Conservation (phyloP, 2,888 invertebrate genomes). For the Athetis lepigone region DNA sequence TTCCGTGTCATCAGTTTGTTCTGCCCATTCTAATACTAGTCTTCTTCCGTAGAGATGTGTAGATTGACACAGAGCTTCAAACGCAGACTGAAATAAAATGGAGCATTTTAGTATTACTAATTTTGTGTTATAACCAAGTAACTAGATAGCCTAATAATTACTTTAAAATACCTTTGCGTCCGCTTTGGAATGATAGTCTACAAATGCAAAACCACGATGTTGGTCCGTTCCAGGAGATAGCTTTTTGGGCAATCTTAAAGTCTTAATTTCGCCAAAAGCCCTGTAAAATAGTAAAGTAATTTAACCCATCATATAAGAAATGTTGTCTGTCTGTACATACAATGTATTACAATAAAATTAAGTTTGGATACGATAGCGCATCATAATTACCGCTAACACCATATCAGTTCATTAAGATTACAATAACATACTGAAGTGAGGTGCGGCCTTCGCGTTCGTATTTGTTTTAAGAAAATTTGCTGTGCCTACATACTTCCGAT, state of each 20-base stretch:
- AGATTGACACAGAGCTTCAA: constrained; percentile 97
- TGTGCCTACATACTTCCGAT: too few relatives aligned
- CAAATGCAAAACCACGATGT: constrained; percentile 99
- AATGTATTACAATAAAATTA: constrained; percentile 50
- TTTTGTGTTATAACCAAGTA: background rate
- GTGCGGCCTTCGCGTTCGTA: constrained; percentile 15
- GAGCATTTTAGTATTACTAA: background rate
- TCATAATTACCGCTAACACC: constrained; percentile 52
- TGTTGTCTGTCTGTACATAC: too few relatives aligned
- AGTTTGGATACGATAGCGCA: constrained; percentile 49
- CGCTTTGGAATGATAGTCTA: constrained; percentile 96
- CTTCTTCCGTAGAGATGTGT: constrained; percentile 99
- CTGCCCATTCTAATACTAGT: constrained; percentile 98
- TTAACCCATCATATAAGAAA: too few relatives aligned
- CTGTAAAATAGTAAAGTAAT: constrained; percentile 84
- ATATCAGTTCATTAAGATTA: constrained; percentile 54
- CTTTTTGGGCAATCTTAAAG: constrained; percentile 97
- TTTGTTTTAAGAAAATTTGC: constrained; percentile 14
- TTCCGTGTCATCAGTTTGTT: constrained; percentile 92
- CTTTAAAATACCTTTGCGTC: constrained; percentile 95
- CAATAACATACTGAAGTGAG: constrained; percentile 23
- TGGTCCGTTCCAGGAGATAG: constrained; percentile 93
- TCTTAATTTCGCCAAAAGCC: constrained; percentile 98
- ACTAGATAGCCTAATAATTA: background rate
- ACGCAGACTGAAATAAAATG: constrained; percentile 93